Conservation (phyloP, 2,797 vertebrate species). For the Pelochelys cantorii region DNA sequence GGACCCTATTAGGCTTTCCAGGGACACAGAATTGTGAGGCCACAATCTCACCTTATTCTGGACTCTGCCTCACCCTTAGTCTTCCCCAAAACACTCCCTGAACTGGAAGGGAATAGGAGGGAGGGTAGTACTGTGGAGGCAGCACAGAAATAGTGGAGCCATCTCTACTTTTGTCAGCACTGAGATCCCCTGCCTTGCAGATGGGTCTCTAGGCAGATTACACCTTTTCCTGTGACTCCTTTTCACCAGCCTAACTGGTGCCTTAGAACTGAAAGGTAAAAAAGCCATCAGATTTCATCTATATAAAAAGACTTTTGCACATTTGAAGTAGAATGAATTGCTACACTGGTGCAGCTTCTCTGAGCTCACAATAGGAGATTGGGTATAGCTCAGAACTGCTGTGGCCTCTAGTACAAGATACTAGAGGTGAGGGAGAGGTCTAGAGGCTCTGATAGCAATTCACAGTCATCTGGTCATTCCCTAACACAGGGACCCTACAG, state of each 20-base stretch:
- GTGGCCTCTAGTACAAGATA: not conserved
- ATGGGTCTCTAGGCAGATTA: not conserved
- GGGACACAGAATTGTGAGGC: not conserved
- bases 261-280: not conserved
- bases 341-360: not conserved
- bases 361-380: not conserved
- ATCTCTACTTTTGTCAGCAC: not conserved
- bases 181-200: not conserved
- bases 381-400: not conserved
- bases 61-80: not conserved
- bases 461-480: not conserved
- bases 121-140: not conserved
- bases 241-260: not conserved
- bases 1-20: not conserved
- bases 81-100: not conserved
- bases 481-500: not conserved
- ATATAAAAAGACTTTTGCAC: not conserved
- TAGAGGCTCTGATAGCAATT: not conserved
- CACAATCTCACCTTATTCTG: not conserved
- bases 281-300: not conserved
- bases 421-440: not conserved
- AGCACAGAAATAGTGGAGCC: not conserved
- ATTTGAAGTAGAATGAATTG: not conserved
- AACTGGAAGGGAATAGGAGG: not conserved
- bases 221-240: not conserved